Evolutionary conservation across 1,140 invertebrate species (phyloP).

Genomic region (Hermetia illucens): DNA sequence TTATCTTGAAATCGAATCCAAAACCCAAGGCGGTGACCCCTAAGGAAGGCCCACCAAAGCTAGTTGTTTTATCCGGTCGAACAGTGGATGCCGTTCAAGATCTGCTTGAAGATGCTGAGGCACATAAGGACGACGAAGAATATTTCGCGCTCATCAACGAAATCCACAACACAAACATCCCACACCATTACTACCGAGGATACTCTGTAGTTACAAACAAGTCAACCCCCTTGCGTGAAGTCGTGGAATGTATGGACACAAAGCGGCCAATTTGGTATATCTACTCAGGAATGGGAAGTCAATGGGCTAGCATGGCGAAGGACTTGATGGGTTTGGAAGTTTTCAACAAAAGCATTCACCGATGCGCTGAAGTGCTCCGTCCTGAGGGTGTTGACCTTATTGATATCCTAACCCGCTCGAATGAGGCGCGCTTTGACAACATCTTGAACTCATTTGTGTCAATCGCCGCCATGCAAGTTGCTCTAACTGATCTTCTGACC

Average conservation of each 20-base stretch:
- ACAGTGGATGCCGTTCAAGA: constrained; percentile 64
- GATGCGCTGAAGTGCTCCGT: constrained; percentile 57
- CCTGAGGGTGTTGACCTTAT: constrained; percentile 68
- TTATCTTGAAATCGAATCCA: constrained; percentile 66
- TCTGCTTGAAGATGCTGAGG: constrained; percentile 47
- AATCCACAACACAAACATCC: constrained; percentile 50
- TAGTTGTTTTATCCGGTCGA: constrained; percentile 68
- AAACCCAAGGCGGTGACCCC: constrained; percentile 48
- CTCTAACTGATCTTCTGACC: constrained; percentile 73
- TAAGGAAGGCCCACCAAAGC: constrained; percentile 42
- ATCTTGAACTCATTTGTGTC: constrained; percentile 80
- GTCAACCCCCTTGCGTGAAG: constrained; percentile 24
- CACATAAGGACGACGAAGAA: constrained; percentile 51
- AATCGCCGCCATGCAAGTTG: constrained; percentile 91
- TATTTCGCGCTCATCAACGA: constrained; percentile 63
- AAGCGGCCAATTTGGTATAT: constrained; percentile 81
- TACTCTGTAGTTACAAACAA: constrained; percentile 51
- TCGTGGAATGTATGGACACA: constrained; percentile 31
- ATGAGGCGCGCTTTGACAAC: constrained; percentile 62
- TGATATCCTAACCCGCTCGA: constrained; percentile 61
- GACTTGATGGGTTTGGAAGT: constrained; percentile 64
- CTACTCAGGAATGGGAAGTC: constrained; percentile 93
- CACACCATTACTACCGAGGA: constrained; percentile 60
- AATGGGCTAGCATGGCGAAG: constrained; percentile 90
- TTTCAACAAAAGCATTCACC: constrained; percentile 64